Conservation (phyloP, 92 coral and sea anemone species). For the Umimayanthus kanabou region DNA sequence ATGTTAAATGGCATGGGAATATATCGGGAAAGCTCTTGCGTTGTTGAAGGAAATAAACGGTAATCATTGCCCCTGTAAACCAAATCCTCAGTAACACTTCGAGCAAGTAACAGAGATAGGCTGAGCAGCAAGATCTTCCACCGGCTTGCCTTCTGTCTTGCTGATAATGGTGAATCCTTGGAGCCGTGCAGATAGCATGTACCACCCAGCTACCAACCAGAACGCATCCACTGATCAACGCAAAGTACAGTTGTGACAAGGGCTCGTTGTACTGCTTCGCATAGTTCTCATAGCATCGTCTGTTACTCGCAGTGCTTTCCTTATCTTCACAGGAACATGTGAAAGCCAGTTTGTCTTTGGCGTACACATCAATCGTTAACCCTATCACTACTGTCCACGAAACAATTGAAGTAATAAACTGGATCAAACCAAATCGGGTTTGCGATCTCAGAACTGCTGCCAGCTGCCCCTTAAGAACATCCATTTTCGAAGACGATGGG, state of each 20-base stretch:
- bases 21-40: conserved; percentile 8
- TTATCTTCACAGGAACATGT: conserved; percentile 15
- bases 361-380: background rate
- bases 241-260: conserved; percentile 42
- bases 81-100: conserved; percentile 9
- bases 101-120: background rate
- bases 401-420: conserved; percentile 5
- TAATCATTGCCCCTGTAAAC: background rate
- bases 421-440: conserved; percentile 38
- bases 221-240: conserved; percentile 37
- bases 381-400: conserved; percentile 28
- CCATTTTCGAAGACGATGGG: background rate
- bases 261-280: conserved; percentile 4
- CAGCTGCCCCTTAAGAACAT: conserved; percentile 15
- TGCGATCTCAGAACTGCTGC: conserved; percentile 24
- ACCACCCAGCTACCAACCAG: conserved; percentile 36
- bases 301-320: conserved; percentile 18
- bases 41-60: background rate
- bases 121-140: conserved; percentile 15
- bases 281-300: conserved; percentile 31
- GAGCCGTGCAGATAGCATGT: conserved; percentile 32
- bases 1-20: background rate
- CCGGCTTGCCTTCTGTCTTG: background rate
- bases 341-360: conserved; percentile 24
- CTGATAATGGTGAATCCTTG: conserved; percentile 10